Evolutionary conservation across 2,888 invertebrate species (phyloP).

Genomic region (Cylloceria caligata): DNA sequence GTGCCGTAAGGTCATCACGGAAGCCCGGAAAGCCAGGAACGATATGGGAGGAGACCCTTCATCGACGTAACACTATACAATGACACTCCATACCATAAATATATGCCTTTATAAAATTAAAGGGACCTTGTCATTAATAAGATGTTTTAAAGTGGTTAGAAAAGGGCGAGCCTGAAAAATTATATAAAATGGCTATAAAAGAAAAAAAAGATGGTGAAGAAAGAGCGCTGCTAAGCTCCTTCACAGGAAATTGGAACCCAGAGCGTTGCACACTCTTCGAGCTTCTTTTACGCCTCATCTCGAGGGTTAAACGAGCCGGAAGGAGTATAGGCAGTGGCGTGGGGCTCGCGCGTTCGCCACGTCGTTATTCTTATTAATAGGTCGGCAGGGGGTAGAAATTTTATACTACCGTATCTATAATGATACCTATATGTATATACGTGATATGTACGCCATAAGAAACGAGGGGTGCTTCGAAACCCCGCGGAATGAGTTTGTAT

Average conservation of each 20-base stretch:
- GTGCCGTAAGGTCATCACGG: constrained; percentile 50
- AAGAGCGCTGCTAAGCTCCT: not conserved
- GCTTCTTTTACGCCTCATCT: constrained; percentile 61
- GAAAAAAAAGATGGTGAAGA: not conserved
- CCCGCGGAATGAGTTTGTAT: constrained; percentile 8
- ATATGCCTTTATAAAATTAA: constrained; percentile 8
- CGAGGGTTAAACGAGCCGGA: constrained; percentile 45
- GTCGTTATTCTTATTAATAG: constrained; percentile 81
- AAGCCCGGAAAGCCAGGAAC: constrained; percentile 49
- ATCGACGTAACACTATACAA: constrained; percentile 32
- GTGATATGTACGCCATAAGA: constrained; percentile 17
- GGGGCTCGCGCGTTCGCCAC: constrained; percentile 39
- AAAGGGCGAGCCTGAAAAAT: constrained; percentile 17
- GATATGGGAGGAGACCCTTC: constrained; percentile 7
- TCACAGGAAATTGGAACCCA: constrained; percentile 55
- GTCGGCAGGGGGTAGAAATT: constrained; percentile 73
- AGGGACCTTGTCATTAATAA: constrained; percentile 37
- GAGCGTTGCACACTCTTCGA: constrained; percentile 57
- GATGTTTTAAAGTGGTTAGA: constrained; percentile 21
- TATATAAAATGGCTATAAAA: constrained; percentile 34
- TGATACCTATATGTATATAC: constrained; percentile 1
- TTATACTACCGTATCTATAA: constrained; percentile 42
- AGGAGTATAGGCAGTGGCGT: constrained; percentile 24
- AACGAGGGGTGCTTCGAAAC: constrained; percentile 9
- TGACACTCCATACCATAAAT: not conserved